Evolutionary conservation across 2,113 vertebrate genomes (phyloP).

Genomic region (Tetrao urogallus): DNA sequence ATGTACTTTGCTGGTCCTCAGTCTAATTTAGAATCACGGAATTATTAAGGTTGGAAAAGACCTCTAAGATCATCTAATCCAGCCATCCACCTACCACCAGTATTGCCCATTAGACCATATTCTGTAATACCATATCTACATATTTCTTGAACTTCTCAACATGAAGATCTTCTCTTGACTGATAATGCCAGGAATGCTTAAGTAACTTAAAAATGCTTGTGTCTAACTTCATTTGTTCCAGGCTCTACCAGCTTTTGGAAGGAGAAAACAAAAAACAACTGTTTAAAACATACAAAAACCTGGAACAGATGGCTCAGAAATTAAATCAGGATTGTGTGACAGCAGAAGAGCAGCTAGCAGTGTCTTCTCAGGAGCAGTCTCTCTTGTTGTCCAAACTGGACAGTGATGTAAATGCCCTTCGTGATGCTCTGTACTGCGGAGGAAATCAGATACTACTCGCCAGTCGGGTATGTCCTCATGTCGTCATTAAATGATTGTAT

Average conservation of each 20-base stretch:
- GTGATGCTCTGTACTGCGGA: conserved; percentile 78
- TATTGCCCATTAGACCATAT: no score
- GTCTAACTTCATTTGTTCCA: conserved; percentile 65
- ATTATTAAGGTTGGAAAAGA: no score
- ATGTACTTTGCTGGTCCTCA: neutral
- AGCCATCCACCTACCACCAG: no score
- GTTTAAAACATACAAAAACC: conserved; percentile 83
- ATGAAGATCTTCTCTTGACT: neutral
- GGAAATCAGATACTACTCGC: conserved; percentile 83
- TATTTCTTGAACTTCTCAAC: neutral
- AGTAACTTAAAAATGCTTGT: conserved; percentile 12
- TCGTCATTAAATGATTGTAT: neutral
- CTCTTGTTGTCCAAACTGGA: conserved; percentile 75
- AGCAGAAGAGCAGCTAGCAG: conserved; percentile 73
- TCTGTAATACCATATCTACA: no score
- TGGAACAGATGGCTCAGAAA: conserved; percentile 81
- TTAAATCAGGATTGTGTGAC: conserved; percentile 77
- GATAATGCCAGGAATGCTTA: neutral
- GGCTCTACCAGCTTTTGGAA: conserved; percentile 88
- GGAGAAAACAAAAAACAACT: conserved; percentile 77
- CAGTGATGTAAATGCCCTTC: conserved; percentile 78
- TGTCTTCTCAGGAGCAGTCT: conserved; percentile 76
- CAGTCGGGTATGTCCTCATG: conserved; percentile 80
- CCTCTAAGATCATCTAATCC: no score
- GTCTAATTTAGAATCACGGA: neutral